Percentiles rank a stretch among this genome's conserved stretches.
Evolutionary conservation across 1,140 invertebrate genomes (phyloP).

Genomic region (Drosophila elegans): DNA sequence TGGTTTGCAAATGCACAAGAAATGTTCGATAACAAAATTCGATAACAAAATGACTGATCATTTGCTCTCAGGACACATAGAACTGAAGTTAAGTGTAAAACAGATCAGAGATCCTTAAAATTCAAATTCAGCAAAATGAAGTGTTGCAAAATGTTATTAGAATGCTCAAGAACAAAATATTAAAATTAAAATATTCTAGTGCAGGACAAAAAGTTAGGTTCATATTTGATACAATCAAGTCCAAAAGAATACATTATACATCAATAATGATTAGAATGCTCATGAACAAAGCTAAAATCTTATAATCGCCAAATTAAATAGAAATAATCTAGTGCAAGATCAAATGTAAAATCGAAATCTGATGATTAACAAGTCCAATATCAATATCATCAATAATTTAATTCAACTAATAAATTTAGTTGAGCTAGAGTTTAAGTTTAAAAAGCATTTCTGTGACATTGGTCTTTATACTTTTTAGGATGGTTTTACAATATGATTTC

Average conservation of each 20-base stretch:
- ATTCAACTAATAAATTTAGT: neutral
- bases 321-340: too few relatives aligned
- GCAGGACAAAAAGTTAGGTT: neutral
- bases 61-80: slow-evolving; percentile 18
- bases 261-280: neutral
- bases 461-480: neutral
- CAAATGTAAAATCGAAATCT: too few relatives aligned
- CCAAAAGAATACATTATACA: neutral
- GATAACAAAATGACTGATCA: slow-evolving; percentile 1
- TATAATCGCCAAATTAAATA: too few relatives aligned
- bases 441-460: slow-evolving; percentile 2
- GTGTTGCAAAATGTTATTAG: neutral
- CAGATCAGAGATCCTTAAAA: slow-evolving; percentile 20
- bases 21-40: slow-evolving; percentile 18
- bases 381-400: neutral
- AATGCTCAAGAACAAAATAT: neutral
- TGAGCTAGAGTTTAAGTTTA: neutral
- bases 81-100: slow-evolving; percentile 6
- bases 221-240: slow-evolving; percentile 1
- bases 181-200: neutral
- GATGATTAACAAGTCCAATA: neutral
- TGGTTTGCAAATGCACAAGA: slow-evolving; percentile 46
- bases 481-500: neutral
- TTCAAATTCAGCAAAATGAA: slow-evolving; percentile 20
- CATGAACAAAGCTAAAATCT: too few relatives aligned